phyloP scores from a whole-genome alignment of 2,113 vertebrate genomes.

The Calidris pugnax region DNA sequence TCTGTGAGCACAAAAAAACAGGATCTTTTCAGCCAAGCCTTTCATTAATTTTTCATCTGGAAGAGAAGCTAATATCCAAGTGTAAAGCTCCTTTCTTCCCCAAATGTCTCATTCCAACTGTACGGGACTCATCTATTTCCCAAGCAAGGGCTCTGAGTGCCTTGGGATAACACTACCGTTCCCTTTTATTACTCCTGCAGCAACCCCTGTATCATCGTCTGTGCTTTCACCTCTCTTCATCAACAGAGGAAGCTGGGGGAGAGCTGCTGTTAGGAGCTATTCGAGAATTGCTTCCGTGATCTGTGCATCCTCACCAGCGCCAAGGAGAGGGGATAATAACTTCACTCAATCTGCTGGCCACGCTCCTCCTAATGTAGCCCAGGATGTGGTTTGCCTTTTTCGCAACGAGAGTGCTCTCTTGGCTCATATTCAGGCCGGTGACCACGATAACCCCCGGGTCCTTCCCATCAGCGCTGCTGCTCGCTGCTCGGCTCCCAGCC shows the following conservation, averaged over 20 bases:
- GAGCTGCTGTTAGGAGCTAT: neutral
- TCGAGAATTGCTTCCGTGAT: neutral
- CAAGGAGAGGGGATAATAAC: slow-evolving; percentile 5
- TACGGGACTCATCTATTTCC: neutral
- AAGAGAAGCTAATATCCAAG: neutral
- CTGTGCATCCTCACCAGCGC: neutral
- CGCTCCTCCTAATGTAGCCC: slow-evolving; percentile 11
- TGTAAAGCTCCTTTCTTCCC: neutral
- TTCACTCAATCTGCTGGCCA: neutral
- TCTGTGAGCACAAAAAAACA: neutral
- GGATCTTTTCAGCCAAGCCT: neutral
- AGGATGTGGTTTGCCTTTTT: slow-evolving; percentile 49
- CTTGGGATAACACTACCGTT: neutral
- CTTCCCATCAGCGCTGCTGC: neutral
- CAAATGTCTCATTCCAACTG: neutral
- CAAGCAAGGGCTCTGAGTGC: neutral
- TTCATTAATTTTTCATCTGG: slow-evolving; percentile 7
- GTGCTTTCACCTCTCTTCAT: neutral
- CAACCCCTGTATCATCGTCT: neutral
- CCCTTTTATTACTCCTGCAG: neutral
- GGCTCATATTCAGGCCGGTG: neutral
- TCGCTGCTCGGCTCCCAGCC: neutral
- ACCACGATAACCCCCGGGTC: neutral
- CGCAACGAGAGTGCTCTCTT: neutral
- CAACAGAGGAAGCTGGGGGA: neutral